A percentile compares a stretch with the other conserved stretches of the same genome.
Evolutionary conservation across 2,797 vertebrate species (phyloP).

Genomic region (Parambassis ranga): DNA sequence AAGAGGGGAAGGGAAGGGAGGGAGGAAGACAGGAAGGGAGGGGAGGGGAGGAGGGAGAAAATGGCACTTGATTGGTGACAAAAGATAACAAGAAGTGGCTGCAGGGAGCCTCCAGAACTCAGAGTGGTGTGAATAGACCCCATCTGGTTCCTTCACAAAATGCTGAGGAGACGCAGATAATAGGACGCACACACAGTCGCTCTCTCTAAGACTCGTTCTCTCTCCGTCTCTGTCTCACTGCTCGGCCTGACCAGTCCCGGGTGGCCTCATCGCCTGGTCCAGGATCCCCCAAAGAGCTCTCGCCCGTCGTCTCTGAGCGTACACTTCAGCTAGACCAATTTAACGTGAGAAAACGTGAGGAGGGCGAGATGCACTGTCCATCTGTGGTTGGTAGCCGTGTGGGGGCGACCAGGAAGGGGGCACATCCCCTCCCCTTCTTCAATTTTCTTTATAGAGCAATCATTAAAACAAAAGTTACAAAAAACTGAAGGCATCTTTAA

Average conservation of each 20-base stretch:
- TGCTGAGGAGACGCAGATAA: slow-evolving; percentile 70
- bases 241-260: slow-evolving; percentile 74
- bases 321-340: slow-evolving; percentile 80
- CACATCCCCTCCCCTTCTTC: slow-evolving; percentile 17
- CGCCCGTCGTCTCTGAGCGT: slow-evolving; percentile 54
- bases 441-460: background rate
- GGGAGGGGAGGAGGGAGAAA: slow-evolving; percentile 42
- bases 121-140: slow-evolving; percentile 87
- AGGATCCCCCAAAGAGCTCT: slow-evolving; percentile 79
- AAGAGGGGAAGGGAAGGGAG: slow-evolving; percentile 7
- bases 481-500: background rate
- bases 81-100: slow-evolving; percentile 87
- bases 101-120: slow-evolving; percentile 84
- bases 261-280: slow-evolving; percentile 76
- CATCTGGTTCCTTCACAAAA: slow-evolving; percentile 84
- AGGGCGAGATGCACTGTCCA: slow-evolving; percentile 55
- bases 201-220: slow-evolving; percentile 26
- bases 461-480: background rate
- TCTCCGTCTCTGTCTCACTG: slow-evolving; percentile 18
- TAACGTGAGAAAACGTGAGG: slow-evolving; percentile 81
- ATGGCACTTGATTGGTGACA: slow-evolving; percentile 86
- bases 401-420: slow-evolving; percentile 34
- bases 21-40: background rate
- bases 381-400: slow-evolving; percentile 56
- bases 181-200: slow-evolving; percentile 51